Evolutionary conservation across 1,140 invertebrate species (phyloP).

Genomic region (Mylabris phalerata): DNA sequence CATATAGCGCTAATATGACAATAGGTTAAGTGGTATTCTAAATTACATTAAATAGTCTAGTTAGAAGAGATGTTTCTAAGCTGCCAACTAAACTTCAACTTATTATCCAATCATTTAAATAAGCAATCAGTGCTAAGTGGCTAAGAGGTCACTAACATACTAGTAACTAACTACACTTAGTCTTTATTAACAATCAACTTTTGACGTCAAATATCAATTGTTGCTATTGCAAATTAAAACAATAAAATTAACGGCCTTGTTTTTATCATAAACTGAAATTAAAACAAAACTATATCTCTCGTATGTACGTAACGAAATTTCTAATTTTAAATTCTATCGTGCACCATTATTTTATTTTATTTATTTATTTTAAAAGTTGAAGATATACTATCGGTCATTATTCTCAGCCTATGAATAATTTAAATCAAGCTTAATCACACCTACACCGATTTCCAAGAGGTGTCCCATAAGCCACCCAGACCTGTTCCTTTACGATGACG

Average conservation of each 20-base stretch:
- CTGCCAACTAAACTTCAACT: constrained; percentile 3
- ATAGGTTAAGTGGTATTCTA: constrained; percentile 13
- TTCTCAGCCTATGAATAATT: background rate
- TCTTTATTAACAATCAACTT: constrained; percentile 16
- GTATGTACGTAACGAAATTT: background rate
- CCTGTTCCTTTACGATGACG: no score
- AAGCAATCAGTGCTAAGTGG: constrained; percentile 30
- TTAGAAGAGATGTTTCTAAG: background rate
- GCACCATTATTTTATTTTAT: background rate
- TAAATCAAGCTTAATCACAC: background rate
- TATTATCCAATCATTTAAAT: constrained; percentile 29
- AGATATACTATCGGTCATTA: no score
- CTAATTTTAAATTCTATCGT: background rate
- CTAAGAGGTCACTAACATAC: constrained; percentile 28
- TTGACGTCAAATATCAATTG: constrained; percentile 16
- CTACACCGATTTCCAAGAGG: background rate
- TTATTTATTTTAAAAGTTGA: no score
- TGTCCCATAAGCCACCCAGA: background rate
- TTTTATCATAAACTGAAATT: background rate
- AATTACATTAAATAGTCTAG: constrained; percentile 1
- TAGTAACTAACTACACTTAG: constrained; percentile 19
- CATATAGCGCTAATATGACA: constrained; percentile 2
- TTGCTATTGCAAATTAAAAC: constrained; percentile 10
- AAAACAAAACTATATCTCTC: background rate
- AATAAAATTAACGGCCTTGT: background rate